Base-by-base conservation (phyloP, 53 echinoderm and acorn worm species). In the Paracentrotus lividus region DNA sequence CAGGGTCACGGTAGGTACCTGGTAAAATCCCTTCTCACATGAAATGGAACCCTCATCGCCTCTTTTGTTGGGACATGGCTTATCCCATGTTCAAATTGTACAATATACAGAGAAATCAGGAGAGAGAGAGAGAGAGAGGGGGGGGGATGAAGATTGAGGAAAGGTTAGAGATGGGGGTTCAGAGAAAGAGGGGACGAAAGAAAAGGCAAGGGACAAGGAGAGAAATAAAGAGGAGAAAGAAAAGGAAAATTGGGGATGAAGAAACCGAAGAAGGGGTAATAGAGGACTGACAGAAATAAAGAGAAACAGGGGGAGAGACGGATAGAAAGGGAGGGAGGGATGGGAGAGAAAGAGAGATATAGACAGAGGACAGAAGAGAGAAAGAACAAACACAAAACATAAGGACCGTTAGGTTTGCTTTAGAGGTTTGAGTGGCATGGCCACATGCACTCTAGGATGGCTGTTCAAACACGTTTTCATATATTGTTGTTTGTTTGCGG, bases 381-480 rank as follows among this genome's bases (percentile, higher is more conserved):
- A 52, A 56, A 86, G 45, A 53, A 86, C 54, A 86, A 36, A 34
- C 33, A 55, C 54, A 55, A 86, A 54, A 18, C 21, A 18, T 86
- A 86, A 55, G 86, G 56, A 55, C 54, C 56, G 16, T 86, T 86
- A 38, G 56, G 86, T 86, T 86, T 86, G 86, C 55, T 86, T 86
- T 89, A 27, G 90, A 56, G 90, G 90, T 90, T 72, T 69, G 90
- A 69, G 90, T 90, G 90, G 72, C 72, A 90, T 72, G 72, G 72
- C 90, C 90, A 90, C 90, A 90, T 90, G 90, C 72, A 68, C 44
- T 90, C 89, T 24, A 36, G 23, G 72, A 72, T 66, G 27, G 33
- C 90, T 90, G 90, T 69, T 90, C 75, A 90, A 90, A 90, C 90
- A 90, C 59, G 53, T 33, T 67, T 90, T 47, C 90, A 90, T 72